Base-by-base conservation (phyloP, 2,113 vertebrate genomes). In the Cranoglanis bouderius region DNA sequence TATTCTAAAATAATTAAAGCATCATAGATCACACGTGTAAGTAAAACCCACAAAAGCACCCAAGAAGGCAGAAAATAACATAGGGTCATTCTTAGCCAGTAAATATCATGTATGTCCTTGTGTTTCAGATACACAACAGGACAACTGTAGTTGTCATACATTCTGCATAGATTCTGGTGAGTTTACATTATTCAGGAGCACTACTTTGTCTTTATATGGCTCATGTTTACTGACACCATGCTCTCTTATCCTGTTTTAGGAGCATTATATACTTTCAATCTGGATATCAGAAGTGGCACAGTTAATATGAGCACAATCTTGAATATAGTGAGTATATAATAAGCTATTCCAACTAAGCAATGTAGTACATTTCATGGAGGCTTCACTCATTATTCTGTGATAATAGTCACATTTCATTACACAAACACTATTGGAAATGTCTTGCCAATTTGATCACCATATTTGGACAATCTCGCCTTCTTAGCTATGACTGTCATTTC, bases 221-320 rank as follows among this genome's bases (percentile, higher is more conserved):
- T 35, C 6, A 65, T 29, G 6, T 40, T 10, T 86, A 5, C 51
- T 77, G 53, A 77, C 51, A 16, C 67, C 5, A 29, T 40, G 51
- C 40, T 57, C 2, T 67, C 1, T 53, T 40, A 26, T 24, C 6
- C 29, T 67, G 4, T 49, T 90, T 84, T 83, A 91, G 92, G 32
- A 26, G 75, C 32, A 40, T 85, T 90, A 85, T 92, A 90, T 83
- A 84, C 82, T 24, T 53, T 92, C 40, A 29, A 18, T 4, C 57
- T 92, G 51, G 86, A 84, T 14, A 89, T 91, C 74, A 57, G 16
- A 19, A 91, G 55, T 9, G 46, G 51, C 8, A 6, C 67, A n/a
- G 61, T 90, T 32, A 86, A 65, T 32, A 53, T 88, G 12, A 70
- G 18, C 1, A 75, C 86, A 19, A 12, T 91, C 13, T 32, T 59